Evolutionary conservation across 37 sponge, comb jelly and placozoan genomes (phyloP).

Genomic region (Ephydatia muelleri): DNA sequence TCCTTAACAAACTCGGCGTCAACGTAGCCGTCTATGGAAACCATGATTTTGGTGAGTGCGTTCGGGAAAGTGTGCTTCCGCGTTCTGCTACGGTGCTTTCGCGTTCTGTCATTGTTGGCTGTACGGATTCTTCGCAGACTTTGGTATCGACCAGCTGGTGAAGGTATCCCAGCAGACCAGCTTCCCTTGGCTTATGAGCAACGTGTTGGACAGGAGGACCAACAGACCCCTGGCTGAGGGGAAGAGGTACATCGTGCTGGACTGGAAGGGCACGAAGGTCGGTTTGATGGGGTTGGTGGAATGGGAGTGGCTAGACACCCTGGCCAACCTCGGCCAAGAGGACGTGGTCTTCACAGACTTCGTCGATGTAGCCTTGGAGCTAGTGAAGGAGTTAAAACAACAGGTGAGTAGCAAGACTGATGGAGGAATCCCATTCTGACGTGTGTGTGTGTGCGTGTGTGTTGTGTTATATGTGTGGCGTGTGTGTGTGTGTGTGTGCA

Average conservation of each 20-base stretch:
- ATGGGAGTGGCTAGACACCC: conserved; percentile 80
- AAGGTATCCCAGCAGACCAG: conserved; percentile 38
- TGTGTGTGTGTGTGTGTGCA: background rate
- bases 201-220: conserved; percentile 54
- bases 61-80: background rate
- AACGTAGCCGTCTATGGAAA: conserved; percentile 81
- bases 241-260: conserved; percentile 15
- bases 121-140: conserved; percentile 43
- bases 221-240: conserved; percentile 49
- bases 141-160: conserved; percentile 81
- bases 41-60: conserved; percentile 81
- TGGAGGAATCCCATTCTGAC: background rate
- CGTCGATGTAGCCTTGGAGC: conserved; percentile 47
- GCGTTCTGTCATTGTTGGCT: background rate
- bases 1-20: conserved; percentile 66
- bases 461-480: conserved; percentile 6
- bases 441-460: background rate
- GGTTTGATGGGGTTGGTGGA: conserved; percentile 83
- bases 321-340: conserved; percentile 51
- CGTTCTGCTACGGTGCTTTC: background rate
- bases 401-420: conserved; percentile 18
- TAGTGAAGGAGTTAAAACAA: conserved; percentile 36
- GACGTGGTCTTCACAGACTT: conserved; percentile 74
- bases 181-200: conserved; percentile 87
- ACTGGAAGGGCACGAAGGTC: conserved; percentile 68